These are phyloP conservation scores for Pterocles orientalis DNA, from an alignment of 2,113 vertebrate genomes.

Conservation along the genomic window DNA sequence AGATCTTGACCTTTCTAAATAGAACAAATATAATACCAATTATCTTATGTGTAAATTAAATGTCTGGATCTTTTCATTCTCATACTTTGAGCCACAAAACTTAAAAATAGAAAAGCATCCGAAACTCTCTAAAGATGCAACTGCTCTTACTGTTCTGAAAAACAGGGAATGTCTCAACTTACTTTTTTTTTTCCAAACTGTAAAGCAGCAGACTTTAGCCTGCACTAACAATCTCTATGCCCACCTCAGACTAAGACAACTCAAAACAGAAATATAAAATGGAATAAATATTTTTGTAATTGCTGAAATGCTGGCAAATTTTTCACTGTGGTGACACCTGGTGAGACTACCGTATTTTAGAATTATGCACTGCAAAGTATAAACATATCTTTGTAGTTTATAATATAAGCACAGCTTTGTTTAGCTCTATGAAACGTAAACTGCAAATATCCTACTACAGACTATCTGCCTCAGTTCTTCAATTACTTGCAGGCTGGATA, in stretches of 20 bases:
- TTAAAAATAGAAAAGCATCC: conserved; percentile 22
- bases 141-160: neutral
- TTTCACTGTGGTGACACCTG: conserved; percentile 44
- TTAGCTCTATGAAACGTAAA: conserved; percentile 41
- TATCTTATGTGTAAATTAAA: neutral
- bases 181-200: neutral
- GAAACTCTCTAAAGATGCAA: neutral
- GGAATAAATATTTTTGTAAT: neutral
- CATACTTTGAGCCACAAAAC: neutral
- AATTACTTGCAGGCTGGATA: neutral
- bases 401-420: conserved; percentile 56
- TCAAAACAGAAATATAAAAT: conserved; percentile 26
- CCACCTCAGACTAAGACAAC: conserved; percentile 9
- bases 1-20: neutral
- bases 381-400: conserved; percentile 39
- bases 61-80: neutral
- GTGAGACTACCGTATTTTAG: conserved; percentile 40
- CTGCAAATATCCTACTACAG: conserved; percentile 2
- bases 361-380: conserved; percentile 36
- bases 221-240: neutral
- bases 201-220: neutral
- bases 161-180: neutral
- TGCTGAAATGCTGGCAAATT: conserved; percentile 41
- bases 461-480: neutral
- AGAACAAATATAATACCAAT: neutral